Evolutionary conservation across 2,888 invertebrate species (phyloP).

Genomic region (Ophion slaviceki): DNA sequence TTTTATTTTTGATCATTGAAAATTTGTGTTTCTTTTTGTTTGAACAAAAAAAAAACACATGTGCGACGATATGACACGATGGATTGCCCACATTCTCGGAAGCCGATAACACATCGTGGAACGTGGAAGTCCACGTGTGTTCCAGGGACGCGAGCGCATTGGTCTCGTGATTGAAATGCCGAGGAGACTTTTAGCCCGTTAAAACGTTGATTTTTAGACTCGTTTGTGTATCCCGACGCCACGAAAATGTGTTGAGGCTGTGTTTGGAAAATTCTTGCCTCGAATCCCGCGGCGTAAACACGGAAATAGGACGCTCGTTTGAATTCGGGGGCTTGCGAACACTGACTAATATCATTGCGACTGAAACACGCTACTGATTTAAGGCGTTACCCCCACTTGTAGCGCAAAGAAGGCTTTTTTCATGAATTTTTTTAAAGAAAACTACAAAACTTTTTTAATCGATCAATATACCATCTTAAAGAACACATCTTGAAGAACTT

Average conservation of each 20-base stretch:
- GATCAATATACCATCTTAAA: too few species aligned
- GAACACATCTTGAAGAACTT: too few species aligned
- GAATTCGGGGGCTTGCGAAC: conserved; percentile 15
- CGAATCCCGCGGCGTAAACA: conserved; percentile 35
- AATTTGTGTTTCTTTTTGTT: neutral
- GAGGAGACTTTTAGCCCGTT: conserved; percentile 44
- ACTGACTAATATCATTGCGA: conserved; percentile 37
- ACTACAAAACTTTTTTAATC: too few species aligned
- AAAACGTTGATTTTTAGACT: conserved; percentile 54
- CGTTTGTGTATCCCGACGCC: conserved; percentile 15
- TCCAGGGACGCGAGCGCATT: conserved; percentile 38
- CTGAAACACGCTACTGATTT: conserved; percentile 13
- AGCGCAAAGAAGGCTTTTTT: too few species aligned
- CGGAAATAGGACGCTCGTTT: conserved; percentile 54
- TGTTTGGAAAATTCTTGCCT: conserved; percentile 51
- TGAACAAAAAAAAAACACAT: neutral
- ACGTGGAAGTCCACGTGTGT: conserved; percentile 54
- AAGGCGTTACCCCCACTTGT: too few species aligned
- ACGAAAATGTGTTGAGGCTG: conserved; percentile 9
- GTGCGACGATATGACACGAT: conserved; percentile 35
- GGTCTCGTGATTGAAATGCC: conserved; percentile 47
- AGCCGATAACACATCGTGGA: conserved; percentile 60
- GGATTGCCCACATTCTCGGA: conserved; percentile 48
- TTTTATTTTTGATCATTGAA: too few species aligned
- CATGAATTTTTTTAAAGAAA: too few species aligned